Evolutionary conservation across 2,797 vertebrate species (phyloP), one percentile per base, ranked within the genome.

Genomic region (Myotis findleyi): DNA sequence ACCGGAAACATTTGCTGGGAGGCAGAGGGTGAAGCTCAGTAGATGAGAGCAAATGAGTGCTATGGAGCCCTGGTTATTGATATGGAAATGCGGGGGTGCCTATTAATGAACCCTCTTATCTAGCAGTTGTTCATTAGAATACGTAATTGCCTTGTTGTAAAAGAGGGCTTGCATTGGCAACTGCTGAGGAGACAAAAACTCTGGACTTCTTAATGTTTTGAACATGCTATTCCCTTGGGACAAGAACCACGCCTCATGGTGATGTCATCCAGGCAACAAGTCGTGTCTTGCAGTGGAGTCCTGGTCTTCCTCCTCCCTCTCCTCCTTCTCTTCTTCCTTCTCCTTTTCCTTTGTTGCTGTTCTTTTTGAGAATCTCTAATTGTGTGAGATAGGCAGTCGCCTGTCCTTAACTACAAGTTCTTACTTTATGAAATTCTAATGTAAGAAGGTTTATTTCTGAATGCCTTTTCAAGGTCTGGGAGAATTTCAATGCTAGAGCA

Each of bases 171-270:
- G 69, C 30, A 10, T 62, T 59, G n/a, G 79, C 20, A 84, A 75
- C 36, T 71, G 71, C 66, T 71, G 71, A 66, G 38, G 16, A 83
- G 33, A 71, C 71, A 75, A 75, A 95, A 83, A 11, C 85, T 71
- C 81, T 30, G 92, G 79, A 89, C 49, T 72, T 72, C 17, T 47
- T 33, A 47, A 71, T 76, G 51, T 86, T 87, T 86, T 38, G 47
- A 94, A 57, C 1, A 49, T 1, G 0, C 17, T n/a, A 20, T 47
- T 94, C 44, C 44, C 44, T 86, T 33, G 33, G 18, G 81, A 51
- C 49, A 53, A 30, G n/a, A 59, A 14, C 20, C 62, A 66, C 64
- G 44, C 27, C 53, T 57, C 76, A 7, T 33, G 33, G n/a, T 6
- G 62, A 90, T 30, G 3, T 82, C 47, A 38, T 25, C n/a, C 12